A percentile compares a stretch with the other conserved stretches of the same genome.
phyloP scores from a whole-genome alignment of 1,140 invertebrate species.

The Oncopodura yosiiana region DNA sequence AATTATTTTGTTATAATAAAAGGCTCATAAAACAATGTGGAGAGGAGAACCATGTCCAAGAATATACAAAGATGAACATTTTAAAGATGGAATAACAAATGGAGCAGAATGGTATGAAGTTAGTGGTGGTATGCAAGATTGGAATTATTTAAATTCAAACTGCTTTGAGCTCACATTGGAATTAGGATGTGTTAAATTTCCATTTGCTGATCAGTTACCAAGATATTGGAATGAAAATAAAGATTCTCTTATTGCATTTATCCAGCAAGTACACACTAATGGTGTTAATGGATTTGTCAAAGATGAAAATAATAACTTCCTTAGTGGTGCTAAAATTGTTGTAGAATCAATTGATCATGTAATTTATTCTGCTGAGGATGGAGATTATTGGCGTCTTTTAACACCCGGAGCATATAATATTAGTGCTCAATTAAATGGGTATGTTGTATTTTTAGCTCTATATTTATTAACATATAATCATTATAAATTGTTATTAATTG shows the following conservation, averaged over 20 bases:
- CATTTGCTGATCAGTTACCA: constrained; percentile 58
- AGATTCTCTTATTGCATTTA: constrained; percentile 69
- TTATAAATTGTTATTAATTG: not conserved
- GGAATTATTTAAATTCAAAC: constrained; percentile 87
- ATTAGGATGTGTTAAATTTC: constrained; percentile 88
- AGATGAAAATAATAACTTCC: constrained; percentile 60
- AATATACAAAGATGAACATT: constrained; percentile 54
- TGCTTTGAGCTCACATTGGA: constrained; percentile 93
- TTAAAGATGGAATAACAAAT: constrained; percentile 77
- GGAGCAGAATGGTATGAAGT: constrained; percentile 85
- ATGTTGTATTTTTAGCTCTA: not conserved
- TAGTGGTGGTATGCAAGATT: constrained; percentile 95
- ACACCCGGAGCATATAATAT: constrained; percentile 78
- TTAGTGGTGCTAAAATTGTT: constrained; percentile 62
- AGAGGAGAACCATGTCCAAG: constrained; percentile 58
- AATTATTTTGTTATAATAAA: constrained; percentile 31
- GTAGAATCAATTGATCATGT: constrained; percentile 62
- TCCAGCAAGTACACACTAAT: constrained; percentile 81
- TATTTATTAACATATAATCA: not conserved
- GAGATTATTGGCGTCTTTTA: constrained; percentile 90
- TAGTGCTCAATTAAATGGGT: constrained; percentile 58
- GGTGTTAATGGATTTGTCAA: constrained; percentile 77
- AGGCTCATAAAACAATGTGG: constrained; percentile 74
- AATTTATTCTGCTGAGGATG: constrained; percentile 56
- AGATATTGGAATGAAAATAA: constrained; percentile 81